Percentiles rank a stretch among this genome's conserved stretches.
Conservation (phyloP, 2,113 vertebrate genomes). For the Psittacula cyanocephala region DNA sequence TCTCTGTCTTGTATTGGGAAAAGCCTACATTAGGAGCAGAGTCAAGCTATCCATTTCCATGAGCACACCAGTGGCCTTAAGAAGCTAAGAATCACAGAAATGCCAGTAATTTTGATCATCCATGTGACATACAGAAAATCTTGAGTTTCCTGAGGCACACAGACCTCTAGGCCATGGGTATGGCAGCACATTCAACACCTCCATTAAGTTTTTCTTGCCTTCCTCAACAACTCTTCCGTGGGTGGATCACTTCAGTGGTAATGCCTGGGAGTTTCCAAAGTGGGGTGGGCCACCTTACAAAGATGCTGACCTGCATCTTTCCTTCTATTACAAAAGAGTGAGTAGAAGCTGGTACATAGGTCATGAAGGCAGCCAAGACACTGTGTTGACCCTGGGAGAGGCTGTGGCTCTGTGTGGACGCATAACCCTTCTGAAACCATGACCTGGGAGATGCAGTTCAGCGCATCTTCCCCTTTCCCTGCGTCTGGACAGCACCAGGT, state of each 20-base stretch:
- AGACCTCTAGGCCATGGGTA: not conserved
- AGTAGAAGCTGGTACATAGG: not conserved
- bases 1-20: not conserved
- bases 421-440: not conserved
- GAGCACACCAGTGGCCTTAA: accelerated
- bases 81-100: not conserved
- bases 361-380: not conserved
- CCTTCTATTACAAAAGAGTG: not conserved
- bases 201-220: not conserved
- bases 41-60: not conserved
- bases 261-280: not conserved
- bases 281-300: not conserved
- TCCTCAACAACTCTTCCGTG: not conserved
- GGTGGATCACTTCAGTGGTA: not conserved
- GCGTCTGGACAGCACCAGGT: not conserved
- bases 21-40: not conserved
- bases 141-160: not conserved
- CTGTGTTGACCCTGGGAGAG: not conserved
- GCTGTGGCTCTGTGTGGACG: not conserved
- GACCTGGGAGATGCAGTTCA: not conserved
- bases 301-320: not conserved
- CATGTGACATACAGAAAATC: not conserved
- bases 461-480: not conserved
- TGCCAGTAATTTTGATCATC: not conserved
- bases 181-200: not conserved